Evolutionary conservation across 2,797 vertebrate species (phyloP), one percentile per base, ranked within the genome.

Genomic region (Helostoma temminkii): DNA sequence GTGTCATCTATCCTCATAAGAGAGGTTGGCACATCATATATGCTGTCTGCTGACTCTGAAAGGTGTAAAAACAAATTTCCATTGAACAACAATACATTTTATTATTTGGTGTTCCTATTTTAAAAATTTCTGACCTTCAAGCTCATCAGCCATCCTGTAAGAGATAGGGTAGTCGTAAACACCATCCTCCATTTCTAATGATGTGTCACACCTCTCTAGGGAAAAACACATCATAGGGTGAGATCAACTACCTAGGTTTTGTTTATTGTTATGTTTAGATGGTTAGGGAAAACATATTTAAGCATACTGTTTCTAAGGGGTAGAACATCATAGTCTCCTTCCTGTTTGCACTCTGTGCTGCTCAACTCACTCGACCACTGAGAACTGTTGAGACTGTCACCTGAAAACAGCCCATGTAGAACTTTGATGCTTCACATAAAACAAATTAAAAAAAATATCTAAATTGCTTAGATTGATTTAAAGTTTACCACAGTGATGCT

Each of bases 11-110:
- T 81, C 68, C 78, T 90, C 61, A 93, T 2, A 22, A 89, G 58
- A 26, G 66, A 49, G 42, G 86, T 92, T 0, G 93, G 94, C 1
- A 93, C 80, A 0, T 93, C 93, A 22, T 95, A 94, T 46, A 93
- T 82, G 54, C 36, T 78, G 16, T 94, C 94, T 36, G 62, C 47
- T 19, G 53, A 19, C 1, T 73, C 81, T 90, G 61, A 63, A 67
- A 63, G 0, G 10, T 43, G 15, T 22, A 0, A 30, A 14, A 41
- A 71, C 22, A 42, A 26, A 6, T 16, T 32, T 8, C 15, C 3
- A 63, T 1, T n/a, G 74, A 50, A 34, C 6, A 22, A n/a, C n/a
- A 10, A 15, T 26, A 32, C 9, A 2, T 8, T 10, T 18, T 6
- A 55, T 43, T n/a, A 3, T 7, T 37, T 21, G 8, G 15, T 47